Conservation (phyloP, 1,140 invertebrate genomes). For the Zophobas morio region DNA sequence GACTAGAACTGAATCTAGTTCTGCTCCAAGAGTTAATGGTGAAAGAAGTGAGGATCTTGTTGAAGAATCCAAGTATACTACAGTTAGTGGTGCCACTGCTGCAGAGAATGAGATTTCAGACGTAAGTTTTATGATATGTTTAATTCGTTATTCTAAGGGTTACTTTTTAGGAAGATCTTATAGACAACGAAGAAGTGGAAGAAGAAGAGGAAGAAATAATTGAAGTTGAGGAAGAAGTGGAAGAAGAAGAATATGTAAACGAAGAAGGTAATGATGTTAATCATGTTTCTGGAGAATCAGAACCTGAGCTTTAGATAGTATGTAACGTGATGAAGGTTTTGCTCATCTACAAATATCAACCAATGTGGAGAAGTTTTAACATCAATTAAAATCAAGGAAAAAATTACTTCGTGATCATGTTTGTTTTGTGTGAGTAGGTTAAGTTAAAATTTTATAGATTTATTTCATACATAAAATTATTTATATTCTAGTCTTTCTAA, state of each 20-base stretch:
- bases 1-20: conserved; percentile 42
- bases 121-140: conserved; percentile 44
- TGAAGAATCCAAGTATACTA: conserved; percentile 58
- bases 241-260: conserved; percentile 50
- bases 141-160: conserved; percentile 12
- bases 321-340: background rate
- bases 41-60: conserved; percentile 48
- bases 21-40: conserved; percentile 41
- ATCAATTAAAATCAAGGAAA: background rate
- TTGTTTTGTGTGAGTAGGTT: conserved; percentile 34
- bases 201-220: conserved; percentile 47
- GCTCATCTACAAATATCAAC: conserved; percentile 9
- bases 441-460: conserved; percentile 29
- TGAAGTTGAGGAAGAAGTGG: conserved; percentile 31
- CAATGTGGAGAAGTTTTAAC: background rate
- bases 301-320: background rate
- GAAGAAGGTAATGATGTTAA: conserved; percentile 26
- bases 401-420: conserved; percentile 25
- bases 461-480: conserved; percentile 22
- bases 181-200: conserved; percentile 50
- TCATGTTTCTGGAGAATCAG: conserved; percentile 43
- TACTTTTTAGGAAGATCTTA: conserved; percentile 29
- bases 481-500: conserved; percentile 29
- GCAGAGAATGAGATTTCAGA: conserved; percentile 60
- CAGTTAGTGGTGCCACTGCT: conserved; percentile 50